Conservation (phyloP, 2,888 invertebrate species). For the Bimastos eiseni region DNA sequence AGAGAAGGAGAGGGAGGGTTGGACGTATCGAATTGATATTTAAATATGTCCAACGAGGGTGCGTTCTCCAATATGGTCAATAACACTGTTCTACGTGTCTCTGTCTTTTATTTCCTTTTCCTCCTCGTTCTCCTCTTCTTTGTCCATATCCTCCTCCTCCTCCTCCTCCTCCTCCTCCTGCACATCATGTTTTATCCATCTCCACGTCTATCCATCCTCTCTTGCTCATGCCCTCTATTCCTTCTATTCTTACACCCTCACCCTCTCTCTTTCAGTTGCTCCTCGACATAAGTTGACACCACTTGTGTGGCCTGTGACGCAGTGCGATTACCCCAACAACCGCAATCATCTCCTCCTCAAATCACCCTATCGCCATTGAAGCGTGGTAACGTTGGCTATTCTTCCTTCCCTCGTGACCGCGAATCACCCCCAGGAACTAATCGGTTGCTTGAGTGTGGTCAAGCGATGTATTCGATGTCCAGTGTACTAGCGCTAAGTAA, state of each 20-base stretch:
- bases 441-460: neutral
- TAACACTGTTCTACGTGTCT: neutral
- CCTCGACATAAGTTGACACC: neutral
- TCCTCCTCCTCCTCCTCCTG: neutral
- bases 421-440: neutral
- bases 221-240: too few species aligned
- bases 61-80: too few species aligned
- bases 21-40: too few species aligned
- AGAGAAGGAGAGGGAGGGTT: too few species aligned
- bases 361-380: neutral
- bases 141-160: neutral
- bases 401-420: neutral
- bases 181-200: too few species aligned
- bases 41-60: too few species aligned
- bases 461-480: neutral
- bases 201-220: neutral
- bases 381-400: neutral
- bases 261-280: neutral
- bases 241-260: too few species aligned
- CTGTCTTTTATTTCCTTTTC: neutral
- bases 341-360: neutral
- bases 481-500: neutral
- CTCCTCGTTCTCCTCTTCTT: neutral
- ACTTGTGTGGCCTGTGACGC: neutral
- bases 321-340: neutral